Conservation (phyloP, 2,113 vertebrate species). For the Cebidichthys violaceus region DNA sequence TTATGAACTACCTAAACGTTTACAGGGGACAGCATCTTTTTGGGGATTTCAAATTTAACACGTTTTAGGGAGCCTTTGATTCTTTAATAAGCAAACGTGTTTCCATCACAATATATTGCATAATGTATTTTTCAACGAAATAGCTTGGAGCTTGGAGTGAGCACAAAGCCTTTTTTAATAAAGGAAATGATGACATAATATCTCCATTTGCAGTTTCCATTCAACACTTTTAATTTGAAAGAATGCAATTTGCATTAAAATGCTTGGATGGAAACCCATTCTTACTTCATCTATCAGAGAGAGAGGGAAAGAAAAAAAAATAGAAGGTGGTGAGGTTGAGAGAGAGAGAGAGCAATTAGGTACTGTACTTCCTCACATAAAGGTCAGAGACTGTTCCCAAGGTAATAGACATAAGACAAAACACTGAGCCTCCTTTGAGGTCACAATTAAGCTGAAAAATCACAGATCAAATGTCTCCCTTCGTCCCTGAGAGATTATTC, state of each 20-base stretch:
- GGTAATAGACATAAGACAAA: conserved; percentile 56
- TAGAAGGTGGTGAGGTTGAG: conserved; percentile 5
- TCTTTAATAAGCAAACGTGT: background rate
- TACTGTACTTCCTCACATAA: conserved; percentile 38
- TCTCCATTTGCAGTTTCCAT: conserved; percentile 34
- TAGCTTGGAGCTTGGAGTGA: background rate
- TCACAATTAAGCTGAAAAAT: conserved; percentile 47
- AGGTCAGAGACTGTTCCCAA: conserved; percentile 57
- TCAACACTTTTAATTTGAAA: conserved; percentile 8
- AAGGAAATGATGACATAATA: background rate
- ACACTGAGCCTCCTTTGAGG: conserved; percentile 46
- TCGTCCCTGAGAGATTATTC: conserved; percentile 26
- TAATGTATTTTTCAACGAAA: background rate
- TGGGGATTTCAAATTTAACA: background rate
- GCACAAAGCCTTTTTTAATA: background rate
- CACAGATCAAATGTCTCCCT: conserved; percentile 44
- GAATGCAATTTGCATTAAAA: conserved; percentile 35
- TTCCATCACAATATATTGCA: background rate
- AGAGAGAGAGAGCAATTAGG: conserved; percentile 40
- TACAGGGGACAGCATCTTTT: background rate
- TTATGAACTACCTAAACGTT: conserved; percentile 1
- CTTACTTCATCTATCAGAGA: conserved; percentile 16
- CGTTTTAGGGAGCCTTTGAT: background rate
- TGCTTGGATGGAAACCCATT: conserved; percentile 22
- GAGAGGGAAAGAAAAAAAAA: background rate